These are phyloP conservation scores for Schizothorax lantsangensis DNA, from an alignment of 2,797 vertebrate genomes.

Conservation along the genomic window DNA sequence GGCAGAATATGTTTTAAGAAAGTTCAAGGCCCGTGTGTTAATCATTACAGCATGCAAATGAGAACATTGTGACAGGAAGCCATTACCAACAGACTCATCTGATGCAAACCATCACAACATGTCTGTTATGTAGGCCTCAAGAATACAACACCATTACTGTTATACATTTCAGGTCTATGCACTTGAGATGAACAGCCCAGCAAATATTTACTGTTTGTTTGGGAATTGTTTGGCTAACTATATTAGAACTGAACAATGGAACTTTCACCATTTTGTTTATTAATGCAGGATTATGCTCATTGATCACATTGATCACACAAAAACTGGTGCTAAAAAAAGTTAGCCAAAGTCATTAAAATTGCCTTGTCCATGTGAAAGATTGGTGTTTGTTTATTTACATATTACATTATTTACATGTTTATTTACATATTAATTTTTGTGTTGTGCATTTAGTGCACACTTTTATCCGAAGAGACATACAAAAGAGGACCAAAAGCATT, in stretches of 20 bases:
- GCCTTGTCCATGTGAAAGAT: not conserved
- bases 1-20: constrained; percentile 42
- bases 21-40: constrained; percentile 47
- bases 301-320: not conserved
- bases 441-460: not conserved
- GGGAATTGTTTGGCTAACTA: not conserved
- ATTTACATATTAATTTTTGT: not conserved
- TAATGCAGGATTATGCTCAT: constrained; percentile 7
- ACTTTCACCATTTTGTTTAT: not conserved
- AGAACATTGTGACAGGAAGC: constrained; percentile 7
- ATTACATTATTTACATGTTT: not conserved
- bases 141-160: constrained; percentile 3
- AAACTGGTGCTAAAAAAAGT: too few relatives aligned
- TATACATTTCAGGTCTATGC: constrained; percentile 32
- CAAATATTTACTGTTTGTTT: constrained; percentile 16
- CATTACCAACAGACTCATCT: constrained; percentile 41
- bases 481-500: not conserved
- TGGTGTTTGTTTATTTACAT: not conserved
- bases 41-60: constrained; percentile 57
- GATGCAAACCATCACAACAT: constrained; percentile 38
- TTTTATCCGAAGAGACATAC: not conserved
- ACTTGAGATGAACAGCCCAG: constrained; percentile 29
- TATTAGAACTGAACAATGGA: not conserved
- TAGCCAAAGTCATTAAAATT: not conserved
- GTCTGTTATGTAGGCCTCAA: constrained; percentile 41